Conservation (phyloP, 2,113 vertebrate genomes). For the Piaya cayana region DNA sequence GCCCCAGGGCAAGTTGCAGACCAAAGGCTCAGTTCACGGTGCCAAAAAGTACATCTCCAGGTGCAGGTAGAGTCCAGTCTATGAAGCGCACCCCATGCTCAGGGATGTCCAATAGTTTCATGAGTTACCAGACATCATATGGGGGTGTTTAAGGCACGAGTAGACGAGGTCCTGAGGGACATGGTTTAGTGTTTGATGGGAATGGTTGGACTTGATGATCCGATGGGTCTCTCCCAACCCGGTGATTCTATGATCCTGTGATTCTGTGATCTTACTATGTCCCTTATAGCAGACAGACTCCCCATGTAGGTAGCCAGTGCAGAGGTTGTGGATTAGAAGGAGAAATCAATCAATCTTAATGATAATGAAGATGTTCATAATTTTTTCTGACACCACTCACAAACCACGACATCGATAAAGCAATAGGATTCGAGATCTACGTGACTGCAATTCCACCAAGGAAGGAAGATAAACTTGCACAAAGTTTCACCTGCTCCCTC, state of each 20-base stretch:
- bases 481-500: background rate
- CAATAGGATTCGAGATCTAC: background rate
- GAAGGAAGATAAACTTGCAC: background rate
- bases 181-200: no score
- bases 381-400: background rate
- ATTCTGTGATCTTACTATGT: background rate
- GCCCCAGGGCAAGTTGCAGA: background rate
- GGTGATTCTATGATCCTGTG: no score
- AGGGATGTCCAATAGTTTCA: background rate
- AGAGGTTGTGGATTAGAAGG: background rate
- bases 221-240: no score
- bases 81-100: background rate
- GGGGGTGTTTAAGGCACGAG: no score
- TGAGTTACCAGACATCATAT: background rate
- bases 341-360: background rate
- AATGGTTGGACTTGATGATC: no score
- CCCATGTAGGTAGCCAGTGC: background rate
- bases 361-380: background rate
- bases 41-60: background rate
- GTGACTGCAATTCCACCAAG: background rate
- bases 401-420: background rate
- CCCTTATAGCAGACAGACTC: background rate
- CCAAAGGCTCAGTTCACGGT: background rate
- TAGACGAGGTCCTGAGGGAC: no score
- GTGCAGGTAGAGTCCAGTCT: background rate